A percentile compares a stretch with the other conserved stretches of the same genome.
Evolutionary conservation across 2,113 vertebrate genomes (phyloP).

Genomic region (Brachyistius frenatus): DNA sequence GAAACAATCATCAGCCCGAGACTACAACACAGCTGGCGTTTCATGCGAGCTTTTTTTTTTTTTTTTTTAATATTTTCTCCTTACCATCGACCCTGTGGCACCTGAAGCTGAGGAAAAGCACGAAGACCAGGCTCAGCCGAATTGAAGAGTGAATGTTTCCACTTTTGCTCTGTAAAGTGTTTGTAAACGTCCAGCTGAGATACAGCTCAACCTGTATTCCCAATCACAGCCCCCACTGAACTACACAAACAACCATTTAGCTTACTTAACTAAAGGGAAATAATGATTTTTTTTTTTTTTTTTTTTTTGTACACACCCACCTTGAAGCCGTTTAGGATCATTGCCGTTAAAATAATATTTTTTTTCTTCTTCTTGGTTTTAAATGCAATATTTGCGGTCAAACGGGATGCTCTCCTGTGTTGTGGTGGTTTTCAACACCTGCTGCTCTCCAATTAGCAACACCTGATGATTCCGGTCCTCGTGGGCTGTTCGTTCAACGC

Average conservation of each 20-base stretch:
- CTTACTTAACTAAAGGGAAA: too few relatives aligned
- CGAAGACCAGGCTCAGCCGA: constrained; percentile 57
- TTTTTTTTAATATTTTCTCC: constrained; percentile 22
- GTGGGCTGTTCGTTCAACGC: too few relatives aligned
- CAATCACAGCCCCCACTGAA: too few relatives aligned
- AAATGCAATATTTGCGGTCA: neutral
- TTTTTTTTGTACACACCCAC: constrained; percentile 26
- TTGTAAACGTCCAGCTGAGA: neutral
- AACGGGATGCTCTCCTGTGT: neutral
- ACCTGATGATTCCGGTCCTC: constrained; percentile 39
- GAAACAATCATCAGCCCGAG: neutral
- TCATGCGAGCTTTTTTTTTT: neutral
- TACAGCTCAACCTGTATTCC: too few relatives aligned
- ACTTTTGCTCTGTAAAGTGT: neutral
- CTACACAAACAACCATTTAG: too few relatives aligned
- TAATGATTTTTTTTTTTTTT: too few relatives aligned
- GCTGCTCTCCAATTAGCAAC: constrained; percentile 49
- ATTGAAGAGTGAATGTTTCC: neutral
- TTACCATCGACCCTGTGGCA: constrained; percentile 57
- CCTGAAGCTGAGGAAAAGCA: constrained; percentile 48
- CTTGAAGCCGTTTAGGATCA: constrained; percentile 43
- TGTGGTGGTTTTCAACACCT: constrained; percentile 32
- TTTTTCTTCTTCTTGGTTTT: neutral
- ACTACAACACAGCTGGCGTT: neutral
- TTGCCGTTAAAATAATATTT: neutral